Conservation (phyloP, 2,888 invertebrate genomes). For the Caenorhabditis sp. region DNA sequence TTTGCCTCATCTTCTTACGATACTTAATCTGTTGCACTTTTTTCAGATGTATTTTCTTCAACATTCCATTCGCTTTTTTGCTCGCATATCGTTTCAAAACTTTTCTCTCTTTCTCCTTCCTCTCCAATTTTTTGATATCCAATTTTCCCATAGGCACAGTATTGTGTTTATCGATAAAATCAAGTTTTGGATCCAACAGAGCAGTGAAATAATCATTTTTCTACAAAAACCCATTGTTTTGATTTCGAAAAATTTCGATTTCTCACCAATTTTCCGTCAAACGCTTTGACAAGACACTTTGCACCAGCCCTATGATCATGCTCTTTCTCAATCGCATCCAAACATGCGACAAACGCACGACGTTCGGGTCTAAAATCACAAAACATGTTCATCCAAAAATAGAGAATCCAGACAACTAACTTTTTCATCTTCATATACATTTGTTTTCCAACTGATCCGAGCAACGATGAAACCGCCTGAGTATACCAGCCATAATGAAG, state of each 20-base stretch:
- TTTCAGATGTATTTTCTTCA: conserved; percentile 18
- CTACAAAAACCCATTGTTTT: background rate
- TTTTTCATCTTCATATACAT: conserved; percentile 58
- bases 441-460: conserved; percentile 59
- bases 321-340: conserved; percentile 57
- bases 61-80: conserved; percentile 12
- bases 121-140: conserved; percentile 25
- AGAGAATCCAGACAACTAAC: conserved; percentile 24
- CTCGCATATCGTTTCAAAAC: conserved; percentile 14
- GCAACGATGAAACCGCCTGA: conserved; percentile 53
- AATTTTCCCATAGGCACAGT: conserved; percentile 19
- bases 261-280: conserved; percentile 50
- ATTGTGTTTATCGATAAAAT: conserved; percentile 29
- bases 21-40: conserved; percentile 16
- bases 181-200: conserved; percentile 24
- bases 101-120: conserved; percentile 8
- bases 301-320: conserved; percentile 58
- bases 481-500: conserved; percentile 62
- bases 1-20: conserved; percentile 13
- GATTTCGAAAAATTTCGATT: background rate
- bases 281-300: conserved; percentile 58
- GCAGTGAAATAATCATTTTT: conserved; percentile 8
- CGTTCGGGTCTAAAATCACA: conserved; percentile 45
- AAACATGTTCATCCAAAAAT: too few species aligned
- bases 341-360: conserved; percentile 57